phyloP scores from a whole-genome alignment of 2,797 vertebrate genomes.

The Cynopterus sphinx region DNA sequence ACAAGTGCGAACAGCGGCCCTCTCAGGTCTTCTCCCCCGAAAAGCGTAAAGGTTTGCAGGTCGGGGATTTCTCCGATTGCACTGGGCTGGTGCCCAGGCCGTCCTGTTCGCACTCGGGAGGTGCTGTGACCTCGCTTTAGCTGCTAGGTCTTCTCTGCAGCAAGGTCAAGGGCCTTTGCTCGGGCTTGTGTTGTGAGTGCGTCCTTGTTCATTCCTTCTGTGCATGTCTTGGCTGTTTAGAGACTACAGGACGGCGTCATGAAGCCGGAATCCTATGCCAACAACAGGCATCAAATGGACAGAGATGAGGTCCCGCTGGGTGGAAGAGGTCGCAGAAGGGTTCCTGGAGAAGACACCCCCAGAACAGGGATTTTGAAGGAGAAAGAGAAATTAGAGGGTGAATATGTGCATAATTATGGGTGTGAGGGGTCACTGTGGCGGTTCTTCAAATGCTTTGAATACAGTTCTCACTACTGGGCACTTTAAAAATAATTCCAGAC shows the following conservation, averaged over 20 bases:
- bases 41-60: not conserved
- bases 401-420: not conserved
- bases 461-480: not conserved
- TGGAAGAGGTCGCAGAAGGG: not conserved
- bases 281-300: not conserved
- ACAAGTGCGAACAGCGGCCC: not conserved
- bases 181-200: not conserved
- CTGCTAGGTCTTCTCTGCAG: not conserved
- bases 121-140: not conserved
- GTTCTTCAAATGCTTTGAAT: not conserved
- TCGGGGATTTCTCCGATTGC: not conserved
- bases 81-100: not conserved
- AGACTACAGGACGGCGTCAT: not conserved
- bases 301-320: not conserved
- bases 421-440: not conserved
- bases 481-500: not conserved
- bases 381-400: not conserved
- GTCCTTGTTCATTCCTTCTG: not conserved
- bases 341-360: not conserved
- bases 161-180: not conserved
- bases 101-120: not conserved
- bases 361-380: not conserved
- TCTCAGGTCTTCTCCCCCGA: not conserved
- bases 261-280: not conserved
- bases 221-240: not conserved